Evolutionary conservation across 2,888 invertebrate genomes (phyloP).

Genomic region (Thera obeliscata): DNA sequence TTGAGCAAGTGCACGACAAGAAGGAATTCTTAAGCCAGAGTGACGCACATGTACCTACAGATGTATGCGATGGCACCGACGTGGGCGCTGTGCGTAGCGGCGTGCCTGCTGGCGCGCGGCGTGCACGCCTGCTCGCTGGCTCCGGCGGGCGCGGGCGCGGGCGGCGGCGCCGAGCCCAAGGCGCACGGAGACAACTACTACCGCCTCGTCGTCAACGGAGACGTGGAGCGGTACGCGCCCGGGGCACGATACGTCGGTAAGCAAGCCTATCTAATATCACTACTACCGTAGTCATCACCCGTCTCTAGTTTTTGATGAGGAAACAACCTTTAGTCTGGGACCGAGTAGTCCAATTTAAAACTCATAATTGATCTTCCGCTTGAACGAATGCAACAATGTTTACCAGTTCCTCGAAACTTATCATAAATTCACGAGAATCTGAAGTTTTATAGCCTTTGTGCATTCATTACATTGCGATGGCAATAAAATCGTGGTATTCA

Average conservation of each 20-base stretch:
- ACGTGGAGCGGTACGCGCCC: constrained; percentile 92
- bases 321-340: too few species aligned
- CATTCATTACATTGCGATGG: background rate
- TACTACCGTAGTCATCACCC: too few species aligned
- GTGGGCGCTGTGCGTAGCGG: constrained; percentile 40
- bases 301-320: too few species aligned
- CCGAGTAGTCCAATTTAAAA: background rate
- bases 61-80: constrained; percentile 1
- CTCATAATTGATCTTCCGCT: background rate
- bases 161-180: constrained; percentile 63
- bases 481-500: background rate
- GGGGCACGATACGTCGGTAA: constrained; percentile 92
- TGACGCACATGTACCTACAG: background rate
- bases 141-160: constrained; percentile 52
- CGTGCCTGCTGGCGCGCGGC: constrained; percentile 36
- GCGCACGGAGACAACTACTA: constrained; percentile 94
- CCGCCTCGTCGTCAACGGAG: constrained; percentile 91
- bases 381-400: background rate
- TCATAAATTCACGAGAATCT: constrained; percentile 6
- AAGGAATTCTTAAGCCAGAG: too few species aligned
- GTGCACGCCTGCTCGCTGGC: constrained; percentile 71
- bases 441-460: constrained; percentile 1
- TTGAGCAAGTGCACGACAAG: too few species aligned
- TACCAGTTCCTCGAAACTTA: constrained; percentile 3
- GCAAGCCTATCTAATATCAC: constrained; percentile 35